phyloP scores from a whole-genome alignment of 2,113 vertebrate genomes.

The Microtus oregoni region DNA sequence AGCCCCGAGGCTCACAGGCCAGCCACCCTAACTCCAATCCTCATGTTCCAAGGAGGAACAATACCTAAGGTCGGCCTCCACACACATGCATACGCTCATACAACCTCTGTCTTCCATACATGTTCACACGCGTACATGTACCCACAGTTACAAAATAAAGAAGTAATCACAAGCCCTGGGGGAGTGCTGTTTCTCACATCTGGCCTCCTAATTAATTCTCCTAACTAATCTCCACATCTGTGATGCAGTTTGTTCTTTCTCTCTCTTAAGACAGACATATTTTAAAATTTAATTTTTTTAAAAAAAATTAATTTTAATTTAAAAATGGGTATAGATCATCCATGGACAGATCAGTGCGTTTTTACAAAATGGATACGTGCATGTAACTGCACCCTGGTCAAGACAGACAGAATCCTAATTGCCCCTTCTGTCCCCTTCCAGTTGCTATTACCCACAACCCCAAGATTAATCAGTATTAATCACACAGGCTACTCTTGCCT shows the following conservation, averaged over 20 bases:
- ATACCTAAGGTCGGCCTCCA: background rate
- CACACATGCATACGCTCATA: background rate
- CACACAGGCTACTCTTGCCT: rapidly evolving
- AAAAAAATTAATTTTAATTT: too few species aligned
- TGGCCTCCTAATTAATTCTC: background rate
- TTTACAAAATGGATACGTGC: background rate
- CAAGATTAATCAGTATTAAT: background rate
- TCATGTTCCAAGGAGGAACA: background rate
- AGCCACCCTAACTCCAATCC: background rate
- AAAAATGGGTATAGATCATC: background rate
- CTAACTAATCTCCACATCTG: background rate
- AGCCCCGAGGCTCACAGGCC: background rate
- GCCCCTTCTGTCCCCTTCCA: background rate
- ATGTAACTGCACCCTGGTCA: background rate
- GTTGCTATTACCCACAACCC: too few species aligned
- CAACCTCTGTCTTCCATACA: background rate
- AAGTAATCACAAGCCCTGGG: rapidly evolving
- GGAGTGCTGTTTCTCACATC: background rate
- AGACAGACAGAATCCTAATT: background rate
- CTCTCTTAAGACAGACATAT: background rate
- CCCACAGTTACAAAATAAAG: background rate
- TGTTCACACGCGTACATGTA: too few species aligned
- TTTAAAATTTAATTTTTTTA: too few species aligned
- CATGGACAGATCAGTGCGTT: background rate
- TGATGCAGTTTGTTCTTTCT: background rate